Base-by-base conservation (phyloP, 2,888 invertebrate species). In the Trachelus troglodyta region DNA sequence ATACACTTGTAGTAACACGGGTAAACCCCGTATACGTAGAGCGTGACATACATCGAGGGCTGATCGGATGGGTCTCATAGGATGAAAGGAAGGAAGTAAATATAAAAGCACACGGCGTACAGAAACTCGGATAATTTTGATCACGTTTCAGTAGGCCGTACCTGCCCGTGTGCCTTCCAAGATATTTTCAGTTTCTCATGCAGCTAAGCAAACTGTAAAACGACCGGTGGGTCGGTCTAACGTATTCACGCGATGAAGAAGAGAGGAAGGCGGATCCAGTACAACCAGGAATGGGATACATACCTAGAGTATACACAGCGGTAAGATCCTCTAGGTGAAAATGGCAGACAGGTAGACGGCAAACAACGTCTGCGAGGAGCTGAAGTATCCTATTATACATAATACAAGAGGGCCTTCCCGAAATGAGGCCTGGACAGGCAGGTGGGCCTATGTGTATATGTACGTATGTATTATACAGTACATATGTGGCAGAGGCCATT, bases 321-420 rank as follows among this genome's bases (percentile, higher is more conserved):
- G 56, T 56, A 56, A 71, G 12, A 34, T 34, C 71, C 71, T 34
- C 33, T 71, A 34, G 34, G 34, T 33, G 71, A 71, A 81, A 84
- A 85, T 82, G 80, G 81, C 83, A 80, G 85, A 83, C 85, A 86
- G 87, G 85, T 86, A 85, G 84, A 88, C 81, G 85, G 86, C 84
- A 86, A 87, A 85, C 86, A 87, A 84, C 80, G 84, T 84, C 86
- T 84, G 77, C 82, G 83, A 84, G 82, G 78, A 85, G 81, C 82
- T 81, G 76, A 84, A 85, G 85, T 85, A 85, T 85, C 82, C 84
- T 83, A 84, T 87, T 86, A 88, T 86, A 85, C 86, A 84, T 86
- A 86, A 87, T 87, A 85, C 79, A 85, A 85, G 74, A 37, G 68
- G 80, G 78, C 80, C 81, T 80, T 79, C 23, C 83, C 80, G 82